Base-by-base conservation (phyloP, 1,140 invertebrate genomes). In the Zophobas morio region DNA sequence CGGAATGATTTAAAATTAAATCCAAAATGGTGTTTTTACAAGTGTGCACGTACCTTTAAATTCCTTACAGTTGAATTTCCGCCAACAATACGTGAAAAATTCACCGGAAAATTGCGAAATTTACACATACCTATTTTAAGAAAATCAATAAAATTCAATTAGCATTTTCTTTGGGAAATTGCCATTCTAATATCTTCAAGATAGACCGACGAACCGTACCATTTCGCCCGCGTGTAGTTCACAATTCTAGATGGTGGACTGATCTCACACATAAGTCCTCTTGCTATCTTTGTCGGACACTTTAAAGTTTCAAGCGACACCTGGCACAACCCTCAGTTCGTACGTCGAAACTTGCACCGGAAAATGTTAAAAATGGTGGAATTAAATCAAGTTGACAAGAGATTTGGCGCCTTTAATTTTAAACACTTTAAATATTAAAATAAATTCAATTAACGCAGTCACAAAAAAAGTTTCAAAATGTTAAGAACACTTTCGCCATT, bases 91-190 rank as follows among this genome's bases (percentile, higher is more conserved):
- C 6, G 33, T 40, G 36, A 32, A 60, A 60, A 72, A 34, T 66
- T 35, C 42, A 57, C 49, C 39, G 3, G n/a, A 73, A 75, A 75
- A 49, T 40, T 20, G 35, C 37, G 37, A 74, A 39, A 51, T 46
- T 72, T n/a, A 56, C 46, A 76, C 46, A 35, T 49, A 76, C 75
- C 75, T 76, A 36, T 76, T 39, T 54, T 40, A 33, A 20, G 51
- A 42, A 76, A 76, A 76, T 76, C 75, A 76, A 76, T 76, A 76
- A 40, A 6, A 36, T 35, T 53, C 63, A 76, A 76, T 70, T 70
- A 70, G 46, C 75, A 76, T 76, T 51, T 76, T 70, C 49, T 40
- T 34, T 36, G 60, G 60, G 51, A 76, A 76, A 76, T 76, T 70
- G 75, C 40, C 54, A 42, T 66, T 66, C 40, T n/a, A 66, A 66